Evolutionary conservation across 2,888 invertebrate genomes (phyloP).

Genomic region (Steinernema hermaphroditum): DNA sequence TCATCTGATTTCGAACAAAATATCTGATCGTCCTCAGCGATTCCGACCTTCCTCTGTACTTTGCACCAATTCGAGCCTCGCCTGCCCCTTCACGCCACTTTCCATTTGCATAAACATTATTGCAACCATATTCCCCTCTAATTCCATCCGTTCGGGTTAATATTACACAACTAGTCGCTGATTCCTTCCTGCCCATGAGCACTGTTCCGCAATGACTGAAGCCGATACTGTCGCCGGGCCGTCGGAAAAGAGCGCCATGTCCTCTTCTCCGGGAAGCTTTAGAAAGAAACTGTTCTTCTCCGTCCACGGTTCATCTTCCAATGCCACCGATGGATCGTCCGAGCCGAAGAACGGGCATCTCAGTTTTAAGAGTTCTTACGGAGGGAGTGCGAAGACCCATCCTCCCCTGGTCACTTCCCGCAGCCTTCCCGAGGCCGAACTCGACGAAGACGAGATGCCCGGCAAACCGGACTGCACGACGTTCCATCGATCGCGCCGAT

Average conservation of each 20-base stretch:
- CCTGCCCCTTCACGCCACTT: background rate
- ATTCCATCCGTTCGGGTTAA: conserved; percentile 22
- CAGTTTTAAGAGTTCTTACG: background rate
- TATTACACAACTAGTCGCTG: background rate
- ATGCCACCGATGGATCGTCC: background rate
- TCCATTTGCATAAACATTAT: conserved; percentile 15
- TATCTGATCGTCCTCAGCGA: conserved; percentile 8
- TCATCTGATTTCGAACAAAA: conserved; percentile 26
- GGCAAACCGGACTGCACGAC: conserved; percentile 23
- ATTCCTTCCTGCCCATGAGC: background rate
- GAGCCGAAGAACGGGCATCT: background rate
- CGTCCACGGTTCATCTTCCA: background rate
- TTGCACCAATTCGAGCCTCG: background rate
- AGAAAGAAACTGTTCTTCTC: conserved; percentile 23
- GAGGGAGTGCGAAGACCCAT: background rate
- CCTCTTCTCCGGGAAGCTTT: background rate
- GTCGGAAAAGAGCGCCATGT: background rate
- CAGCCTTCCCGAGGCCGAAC: conserved; percentile 8
- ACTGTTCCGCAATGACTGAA: conserved; percentile 1
- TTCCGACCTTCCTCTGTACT: conserved; percentile 13
- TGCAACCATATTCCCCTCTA: conserved; percentile 5
- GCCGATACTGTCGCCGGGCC: conserved; percentile 18
- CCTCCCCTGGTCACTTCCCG: conserved; percentile 20
- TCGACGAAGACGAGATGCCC: conserved; percentile 5
- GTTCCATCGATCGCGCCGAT: conserved; percentile 21